Evolutionary conservation across 2,797 vertebrate species (phyloP).

Genomic region (Sarcophilus harrisii): DNA sequence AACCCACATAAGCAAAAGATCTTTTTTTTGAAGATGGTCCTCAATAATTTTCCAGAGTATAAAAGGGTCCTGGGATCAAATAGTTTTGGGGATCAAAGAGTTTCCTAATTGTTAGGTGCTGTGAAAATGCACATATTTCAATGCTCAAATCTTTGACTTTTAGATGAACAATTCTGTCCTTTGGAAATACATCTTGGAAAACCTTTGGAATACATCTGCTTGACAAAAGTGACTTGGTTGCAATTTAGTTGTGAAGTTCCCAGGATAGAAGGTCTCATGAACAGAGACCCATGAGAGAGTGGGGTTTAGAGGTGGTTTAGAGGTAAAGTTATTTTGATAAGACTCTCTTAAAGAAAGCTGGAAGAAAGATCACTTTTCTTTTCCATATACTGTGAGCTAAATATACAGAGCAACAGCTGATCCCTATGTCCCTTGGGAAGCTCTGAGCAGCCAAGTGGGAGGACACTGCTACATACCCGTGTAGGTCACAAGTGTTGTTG

Average conservation of each 20-base stretch:
- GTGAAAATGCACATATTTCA: neutral
- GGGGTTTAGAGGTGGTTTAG: neutral
- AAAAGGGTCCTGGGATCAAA: neutral
- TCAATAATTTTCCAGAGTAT: neutral
- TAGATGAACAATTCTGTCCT: neutral
- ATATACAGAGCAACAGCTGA: slow-evolving; percentile 85
- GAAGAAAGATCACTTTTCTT: slow-evolving; percentile 81
- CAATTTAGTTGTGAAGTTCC: neutral
- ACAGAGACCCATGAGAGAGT: neutral
- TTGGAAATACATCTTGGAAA: neutral
- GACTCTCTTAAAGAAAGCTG: neutral
- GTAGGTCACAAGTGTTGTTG: slow-evolving; percentile 49
- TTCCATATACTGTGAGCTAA: slow-evolving; percentile 79
- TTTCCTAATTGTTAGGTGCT: neutral
- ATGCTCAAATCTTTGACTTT: neutral
- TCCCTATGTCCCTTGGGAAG: slow-evolving; percentile 39
- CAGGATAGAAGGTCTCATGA: neutral
- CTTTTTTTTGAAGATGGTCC: neutral
- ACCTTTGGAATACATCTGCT: neutral
- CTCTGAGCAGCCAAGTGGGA: slow-evolving; percentile 8
- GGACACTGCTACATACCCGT: slow-evolving; percentile 65
- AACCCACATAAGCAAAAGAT: neutral
- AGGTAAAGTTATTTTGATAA: neutral
- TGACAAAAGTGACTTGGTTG: neutral
- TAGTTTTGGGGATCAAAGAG: neutral